Evolutionary conservation across 2,113 vertebrate species (phyloP).

Genomic region (Semnornis frantzii): DNA sequence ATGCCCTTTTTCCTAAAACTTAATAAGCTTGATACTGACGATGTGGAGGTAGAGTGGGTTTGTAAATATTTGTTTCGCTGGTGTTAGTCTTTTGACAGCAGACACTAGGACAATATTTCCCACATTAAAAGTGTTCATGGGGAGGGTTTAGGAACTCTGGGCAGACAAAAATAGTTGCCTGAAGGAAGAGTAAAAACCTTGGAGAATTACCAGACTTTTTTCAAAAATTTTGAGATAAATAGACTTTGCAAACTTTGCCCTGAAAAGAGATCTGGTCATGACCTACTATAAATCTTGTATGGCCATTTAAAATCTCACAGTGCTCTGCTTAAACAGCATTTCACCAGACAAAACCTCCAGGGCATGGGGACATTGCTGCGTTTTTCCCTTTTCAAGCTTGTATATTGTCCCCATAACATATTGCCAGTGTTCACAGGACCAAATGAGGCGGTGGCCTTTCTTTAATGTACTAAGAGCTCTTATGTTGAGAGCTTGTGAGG

Average conservation of each 20-base stretch:
- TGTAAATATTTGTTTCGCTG: constrained; percentile 51
- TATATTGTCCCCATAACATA: constrained; percentile 66
- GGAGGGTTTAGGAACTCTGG: constrained; percentile 27
- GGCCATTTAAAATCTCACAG: constrained; percentile 64
- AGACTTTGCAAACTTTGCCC: constrained; percentile 69
- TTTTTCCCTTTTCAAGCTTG: constrained; percentile 63
- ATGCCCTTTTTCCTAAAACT: not conserved
- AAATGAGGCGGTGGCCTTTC: constrained; percentile 66
- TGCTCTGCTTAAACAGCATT: constrained; percentile 54
- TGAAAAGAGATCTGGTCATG: constrained; percentile 66
- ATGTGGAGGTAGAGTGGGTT: not conserved
- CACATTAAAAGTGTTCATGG: constrained; percentile 40
- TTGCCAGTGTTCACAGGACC: constrained; percentile 63
- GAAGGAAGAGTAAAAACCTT: constrained; percentile 55
- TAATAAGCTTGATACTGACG: constrained; percentile 38
- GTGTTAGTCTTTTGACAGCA: constrained; percentile 35
- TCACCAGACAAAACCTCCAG: constrained; percentile 65
- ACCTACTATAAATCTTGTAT: constrained; percentile 68
- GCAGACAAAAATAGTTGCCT: constrained; percentile 49
- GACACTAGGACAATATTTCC: constrained; percentile 27
- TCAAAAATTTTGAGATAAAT: constrained; percentile 60
- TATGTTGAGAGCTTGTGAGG: constrained; percentile 51
- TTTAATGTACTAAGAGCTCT: constrained; percentile 66
- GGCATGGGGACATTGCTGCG: constrained; percentile 51
- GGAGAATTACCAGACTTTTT: constrained; percentile 59